Evolutionary conservation across 2,113 vertebrate species (phyloP), one percentile per base, ranked within the genome.

Genomic region (Hemicordylus capensis): DNA sequence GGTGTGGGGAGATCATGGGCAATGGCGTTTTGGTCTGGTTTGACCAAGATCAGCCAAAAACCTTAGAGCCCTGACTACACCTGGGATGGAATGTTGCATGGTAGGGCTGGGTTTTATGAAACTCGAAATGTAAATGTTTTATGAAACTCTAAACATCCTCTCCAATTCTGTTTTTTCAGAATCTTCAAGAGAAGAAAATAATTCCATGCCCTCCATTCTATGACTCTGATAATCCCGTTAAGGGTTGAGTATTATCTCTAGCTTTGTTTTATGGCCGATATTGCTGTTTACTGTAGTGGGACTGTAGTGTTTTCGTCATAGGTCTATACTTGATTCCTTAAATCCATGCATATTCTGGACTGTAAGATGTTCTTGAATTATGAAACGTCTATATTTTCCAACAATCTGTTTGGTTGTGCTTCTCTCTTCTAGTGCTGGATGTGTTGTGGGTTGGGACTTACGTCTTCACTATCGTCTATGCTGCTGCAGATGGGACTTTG

Each of bases 151-250:
- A 48, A 77, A 12, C 31, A 6, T 4, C 4, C 59, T 22, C 2
- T 37, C n/a, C 31, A n/a, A 1, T 83, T 39, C 66, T 54, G 44
- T 95, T 11, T 93, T 37, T 87, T 93, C 93, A 99, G 99, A 95
- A 93, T 61, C 92, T 99, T 3, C 98, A 99, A 70, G 97, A 99
- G 92, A 99, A 98, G 92, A 99, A 98, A 91, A 96, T 97, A 12
- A 99, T 99, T 80, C 97, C 97, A 1, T 98, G 97, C 90, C 98
- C 99, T 83, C 96, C 96, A 0, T 99, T 99, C 92, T 99, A 99
- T 91, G 97, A 96, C 22, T 93, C 96, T 0, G 98, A 98, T 70
- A 98, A 98, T 67, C 98, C 98, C 0, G 98, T 99, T 80, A 98
- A 98, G 98, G 98, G 99, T 99, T 95, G 86, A 4, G 28, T 0